Conservation (phyloP, 2,888 invertebrate genomes). For the Hyles lineata region DNA sequence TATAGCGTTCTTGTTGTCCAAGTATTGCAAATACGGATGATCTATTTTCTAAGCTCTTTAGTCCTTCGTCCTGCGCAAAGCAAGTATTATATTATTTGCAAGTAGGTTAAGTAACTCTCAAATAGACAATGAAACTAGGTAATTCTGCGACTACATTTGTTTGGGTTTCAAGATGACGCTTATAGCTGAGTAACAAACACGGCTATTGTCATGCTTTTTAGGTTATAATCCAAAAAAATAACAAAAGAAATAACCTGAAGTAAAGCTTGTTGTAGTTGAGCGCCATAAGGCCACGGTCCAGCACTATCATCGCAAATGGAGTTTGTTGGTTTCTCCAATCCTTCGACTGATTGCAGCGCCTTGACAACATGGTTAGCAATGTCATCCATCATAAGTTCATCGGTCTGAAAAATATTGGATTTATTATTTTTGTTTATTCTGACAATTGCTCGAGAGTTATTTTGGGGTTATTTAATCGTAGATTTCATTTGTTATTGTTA, state of each 20-base stretch:
- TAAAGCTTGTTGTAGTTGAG: conserved; percentile 64
- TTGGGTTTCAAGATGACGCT: no score
- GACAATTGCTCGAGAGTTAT: neutral
- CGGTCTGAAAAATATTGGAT: conserved; percentile 53
- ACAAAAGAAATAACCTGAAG: conserved; percentile 55
- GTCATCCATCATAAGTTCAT: conserved; percentile 72
- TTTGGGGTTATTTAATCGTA: no score
- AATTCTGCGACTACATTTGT: no score
- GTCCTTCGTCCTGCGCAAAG: no score
- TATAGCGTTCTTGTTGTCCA: no score
- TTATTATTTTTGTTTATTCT: neutral
- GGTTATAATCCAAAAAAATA: neutral
- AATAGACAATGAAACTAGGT: no score
- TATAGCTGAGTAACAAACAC: no score
- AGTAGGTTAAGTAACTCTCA: no score
- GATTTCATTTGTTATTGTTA: no score
- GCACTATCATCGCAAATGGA: conserved; percentile 57
- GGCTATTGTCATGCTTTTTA: neutral
- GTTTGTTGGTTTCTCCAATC: conserved; percentile 45
- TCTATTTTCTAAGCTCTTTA: no score
- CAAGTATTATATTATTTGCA: no score
- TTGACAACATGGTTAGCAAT: conserved; percentile 69
- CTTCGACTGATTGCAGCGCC: conserved; percentile 55
- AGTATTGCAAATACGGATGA: no score
- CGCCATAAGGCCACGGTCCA: conserved; percentile 65